Evolutionary conservation across 2,888 invertebrate species (phyloP), one percentile per base, ranked within the genome.

Genomic region (Junonia oenone): DNA sequence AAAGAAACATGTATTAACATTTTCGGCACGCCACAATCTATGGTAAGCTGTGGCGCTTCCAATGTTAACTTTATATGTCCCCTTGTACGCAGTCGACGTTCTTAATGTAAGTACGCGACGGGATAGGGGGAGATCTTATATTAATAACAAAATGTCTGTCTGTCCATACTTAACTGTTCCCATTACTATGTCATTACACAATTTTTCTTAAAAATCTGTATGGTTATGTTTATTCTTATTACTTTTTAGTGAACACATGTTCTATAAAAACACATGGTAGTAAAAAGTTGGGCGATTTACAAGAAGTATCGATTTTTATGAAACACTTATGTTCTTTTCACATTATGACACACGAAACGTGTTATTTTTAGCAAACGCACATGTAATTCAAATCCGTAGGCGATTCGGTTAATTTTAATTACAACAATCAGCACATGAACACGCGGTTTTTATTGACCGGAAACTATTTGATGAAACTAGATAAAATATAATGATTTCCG

Each of bases 41-140:
- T 53, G 5, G 40, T 35, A 58, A 62, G 50, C 19, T 65, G 65
- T 63, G 72, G 64, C 76, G 82, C 83, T 83, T 83, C 83, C 82
- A 83, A 81, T 80, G 72, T 63, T 77, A 65, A 71, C 6, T 13
- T 71, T 62, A 29, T 75, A 61, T 75, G 64, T 76, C 83, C 83
- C 81, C 72, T 64, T 73, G 75, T 83, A 83, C 78, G 81, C 83
- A 83, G 83, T 72, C 73, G 68, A 59, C 71, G 68, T 58, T 71
- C 71, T 77, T 71, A 83, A 62, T 17, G 59, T n/a, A 76, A 75
- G 71, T 70, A 59, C 58, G 70, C 77, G 81, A 80, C 81, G 78
- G 81, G 83, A 81, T 73, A 55, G 62, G 73, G 78, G 82, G 83
- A 80, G 8, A n/a, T 17, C 43, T 17, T 29, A 26, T 11, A 15